A percentile compares a stretch with the other conserved stretches of the same genome.
These are phyloP conservation scores for Caradrina clavipalpis DNA, from an alignment of 2,888 invertebrate species.

Conservation along the genomic window DNA sequence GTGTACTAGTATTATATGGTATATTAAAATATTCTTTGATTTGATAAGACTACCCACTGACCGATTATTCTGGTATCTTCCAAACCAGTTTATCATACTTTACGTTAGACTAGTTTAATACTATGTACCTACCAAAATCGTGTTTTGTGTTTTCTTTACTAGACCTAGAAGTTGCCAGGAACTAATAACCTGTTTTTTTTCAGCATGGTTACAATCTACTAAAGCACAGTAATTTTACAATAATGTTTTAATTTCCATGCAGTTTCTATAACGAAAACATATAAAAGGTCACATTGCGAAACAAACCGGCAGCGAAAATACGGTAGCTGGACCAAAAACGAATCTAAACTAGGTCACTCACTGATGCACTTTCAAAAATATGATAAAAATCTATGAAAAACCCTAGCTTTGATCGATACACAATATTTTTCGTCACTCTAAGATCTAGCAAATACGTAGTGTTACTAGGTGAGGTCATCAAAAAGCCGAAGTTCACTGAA, in stretches of 20 bases:
- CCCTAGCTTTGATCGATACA: background rate
- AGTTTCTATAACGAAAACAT: background rate
- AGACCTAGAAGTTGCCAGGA: too few species aligned
- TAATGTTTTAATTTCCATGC: background rate
- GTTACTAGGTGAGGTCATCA: constrained; percentile 76
- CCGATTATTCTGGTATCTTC: constrained; percentile 1
- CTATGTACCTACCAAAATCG: background rate
- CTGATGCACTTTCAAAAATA: constrained; percentile 52
- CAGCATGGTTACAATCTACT: constrained; percentile 2
- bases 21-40: too few species aligned
- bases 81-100: constrained; percentile 5
- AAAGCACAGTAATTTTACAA: background rate
- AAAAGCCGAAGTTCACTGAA: constrained; percentile 59
- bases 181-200: background rate
- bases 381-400: background rate
- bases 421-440: constrained; percentile 3
- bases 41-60: too few species aligned
- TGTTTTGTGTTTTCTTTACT: constrained; percentile 4
- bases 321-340: constrained; percentile 13
- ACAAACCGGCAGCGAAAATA: constrained; percentile 35
- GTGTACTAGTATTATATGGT: too few species aligned
- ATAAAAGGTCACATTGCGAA: constrained; percentile 5
- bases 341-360: constrained; percentile 57
- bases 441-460: constrained; percentile 6
- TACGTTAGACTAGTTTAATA: background rate